phyloP scores from a whole-genome alignment of 2,797 vertebrate genomes.

The Pseudocheirus occidentalis region DNA sequence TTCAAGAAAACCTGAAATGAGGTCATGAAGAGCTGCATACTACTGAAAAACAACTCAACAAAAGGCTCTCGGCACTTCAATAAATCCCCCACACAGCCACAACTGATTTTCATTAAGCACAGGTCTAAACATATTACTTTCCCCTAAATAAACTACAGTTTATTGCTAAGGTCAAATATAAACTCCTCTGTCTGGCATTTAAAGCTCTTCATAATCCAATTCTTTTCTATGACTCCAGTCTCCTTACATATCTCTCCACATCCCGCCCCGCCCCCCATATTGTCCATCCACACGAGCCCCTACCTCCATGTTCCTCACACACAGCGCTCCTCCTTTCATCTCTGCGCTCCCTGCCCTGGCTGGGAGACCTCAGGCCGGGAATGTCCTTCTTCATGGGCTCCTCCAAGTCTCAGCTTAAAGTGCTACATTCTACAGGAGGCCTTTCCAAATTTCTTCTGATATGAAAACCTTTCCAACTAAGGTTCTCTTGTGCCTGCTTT shows the following conservation, averaged over 20 bases:
- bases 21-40: too few species aligned
- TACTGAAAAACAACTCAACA: too few species aligned
- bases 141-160: neutral
- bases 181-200: neutral
- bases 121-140: neutral
- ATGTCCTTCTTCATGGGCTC: neutral
- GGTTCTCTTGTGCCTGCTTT: neutral
- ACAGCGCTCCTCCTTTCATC: neutral
- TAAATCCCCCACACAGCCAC: neutral
- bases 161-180: neutral
- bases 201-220: neutral
- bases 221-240: neutral
- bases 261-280: too few species aligned
- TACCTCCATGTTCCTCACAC: neutral
- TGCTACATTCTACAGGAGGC: neutral
- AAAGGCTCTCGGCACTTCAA: neutral
- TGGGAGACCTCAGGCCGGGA: neutral
- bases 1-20: neutral
- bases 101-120: neutral
- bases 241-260: neutral
- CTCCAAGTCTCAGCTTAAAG: neutral
- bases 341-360: neutral
- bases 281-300: neutral
- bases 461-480: too few species aligned
- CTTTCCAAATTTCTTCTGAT: too few species aligned